Evolutionary conservation across 2,888 invertebrate species (phyloP).

Genomic region (Lacanobia oleracea): DNA sequence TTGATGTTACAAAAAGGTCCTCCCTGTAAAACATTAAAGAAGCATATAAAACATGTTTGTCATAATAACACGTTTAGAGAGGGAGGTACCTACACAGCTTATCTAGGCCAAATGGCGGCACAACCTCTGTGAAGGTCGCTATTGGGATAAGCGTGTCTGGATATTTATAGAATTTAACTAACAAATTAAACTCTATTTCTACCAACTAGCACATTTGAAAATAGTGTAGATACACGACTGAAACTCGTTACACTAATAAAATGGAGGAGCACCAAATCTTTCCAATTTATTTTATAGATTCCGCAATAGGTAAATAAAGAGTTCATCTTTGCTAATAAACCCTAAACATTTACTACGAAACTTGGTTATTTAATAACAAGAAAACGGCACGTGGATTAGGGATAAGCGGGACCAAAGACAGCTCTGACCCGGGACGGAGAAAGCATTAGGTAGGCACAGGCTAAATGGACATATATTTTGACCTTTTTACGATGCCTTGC

Average conservation of each 20-base stretch:
- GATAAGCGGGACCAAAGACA: slow-evolving; percentile 37
- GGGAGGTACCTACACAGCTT: slow-evolving; percentile 16
- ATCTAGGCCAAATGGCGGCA: slow-evolving; percentile 33
- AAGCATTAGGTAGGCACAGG: slow-evolving; percentile 39
- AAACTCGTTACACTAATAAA: slow-evolving; percentile 2
- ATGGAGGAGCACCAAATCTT: background rate
- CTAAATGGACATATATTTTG: slow-evolving; percentile 61
- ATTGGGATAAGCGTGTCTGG: slow-evolving; percentile 41
- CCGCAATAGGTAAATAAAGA: slow-evolving; percentile 8
- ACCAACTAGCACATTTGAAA: slow-evolving; percentile 28
- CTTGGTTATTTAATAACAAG: slow-evolving; percentile 56
- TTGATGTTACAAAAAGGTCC: slow-evolving; percentile 92
- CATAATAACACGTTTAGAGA: slow-evolving; percentile 25
- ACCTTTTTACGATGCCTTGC: slow-evolving; percentile 92
- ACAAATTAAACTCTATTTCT: slow-evolving; percentile 31
- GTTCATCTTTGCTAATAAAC: slow-evolving; percentile 9
- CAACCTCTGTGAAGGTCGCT: slow-evolving; percentile 36
- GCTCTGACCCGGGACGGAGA: slow-evolving; percentile 43
- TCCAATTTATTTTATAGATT: slow-evolving; percentile 20
- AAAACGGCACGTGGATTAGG: slow-evolving; percentile 44
- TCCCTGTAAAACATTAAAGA: slow-evolving; percentile 73
- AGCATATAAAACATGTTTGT: slow-evolving; percentile 25
- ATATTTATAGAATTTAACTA: slow-evolving; percentile 37
- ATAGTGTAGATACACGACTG: background rate
- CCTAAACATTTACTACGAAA: slow-evolving; percentile 24